A percentile compares a stretch with the other conserved stretches of the same genome.
phyloP scores from a whole-genome alignment of 2,113 vertebrate genomes.

The Taurulus bubalis region DNA sequence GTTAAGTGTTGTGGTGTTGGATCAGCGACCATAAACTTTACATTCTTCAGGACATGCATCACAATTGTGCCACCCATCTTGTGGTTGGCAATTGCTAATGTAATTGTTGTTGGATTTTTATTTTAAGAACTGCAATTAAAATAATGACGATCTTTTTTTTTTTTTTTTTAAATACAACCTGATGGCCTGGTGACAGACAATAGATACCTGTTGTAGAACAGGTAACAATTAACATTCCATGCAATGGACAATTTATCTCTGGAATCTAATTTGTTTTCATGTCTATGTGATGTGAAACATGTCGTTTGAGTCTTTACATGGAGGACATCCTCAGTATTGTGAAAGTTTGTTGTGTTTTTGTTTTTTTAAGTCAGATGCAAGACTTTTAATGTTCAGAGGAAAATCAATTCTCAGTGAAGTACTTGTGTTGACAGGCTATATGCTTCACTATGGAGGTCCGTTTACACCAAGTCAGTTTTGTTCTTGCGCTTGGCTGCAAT shows the following conservation, averaged over 20 bases:
- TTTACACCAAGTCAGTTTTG: conserved; percentile 37
- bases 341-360: too few species aligned
- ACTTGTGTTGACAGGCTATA: conserved; percentile 13
- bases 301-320: neutral
- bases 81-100: neutral
- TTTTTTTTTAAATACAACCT: too few species aligned
- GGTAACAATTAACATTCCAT: neutral
- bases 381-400: conserved; percentile 1
- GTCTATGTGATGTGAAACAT: neutral
- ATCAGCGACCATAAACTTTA: neutral
- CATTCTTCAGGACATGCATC: conserved; percentile 9
- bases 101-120: neutral
- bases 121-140: neutral
- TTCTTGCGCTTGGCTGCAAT: conserved; percentile 14
- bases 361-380: too few species aligned
- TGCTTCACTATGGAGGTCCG: conserved; percentile 25
- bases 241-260: neutral
- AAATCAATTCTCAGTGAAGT: conserved; percentile 4
- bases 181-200: neutral
- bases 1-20: conserved; percentile 4
- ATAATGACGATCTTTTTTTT: neutral
- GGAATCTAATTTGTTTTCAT: conserved; percentile 8
- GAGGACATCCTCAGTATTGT: neutral
- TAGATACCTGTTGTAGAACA: neutral
- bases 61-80: neutral